phyloP scores from a whole-genome alignment of 2,113 vertebrate species.

The Hystrix cristata region DNA sequence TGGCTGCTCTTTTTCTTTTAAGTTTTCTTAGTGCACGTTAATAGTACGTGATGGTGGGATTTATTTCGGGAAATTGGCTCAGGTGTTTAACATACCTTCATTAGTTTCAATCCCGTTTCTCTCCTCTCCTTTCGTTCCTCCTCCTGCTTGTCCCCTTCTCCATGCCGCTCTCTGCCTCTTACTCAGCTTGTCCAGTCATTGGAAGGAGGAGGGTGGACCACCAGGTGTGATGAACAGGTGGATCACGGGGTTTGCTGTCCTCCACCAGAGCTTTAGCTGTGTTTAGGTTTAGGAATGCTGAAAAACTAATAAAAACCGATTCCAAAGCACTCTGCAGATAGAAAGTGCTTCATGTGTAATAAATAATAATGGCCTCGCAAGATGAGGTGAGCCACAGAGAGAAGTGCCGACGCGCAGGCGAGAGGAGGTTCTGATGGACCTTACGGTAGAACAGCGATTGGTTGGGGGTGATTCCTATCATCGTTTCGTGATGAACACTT shows the following conservation, averaged over 20 bases:
- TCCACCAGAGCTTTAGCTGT: conserved; percentile 38
- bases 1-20: neutral
- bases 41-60: neutral
- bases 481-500: neutral
- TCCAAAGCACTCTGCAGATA: conserved; percentile 75
- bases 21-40: neutral
- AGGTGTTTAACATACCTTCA: neutral
- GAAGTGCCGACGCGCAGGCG: conserved; percentile 51
- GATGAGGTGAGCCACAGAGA: conserved; percentile 48
- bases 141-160: neutral
- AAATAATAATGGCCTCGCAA: conserved; percentile 74
- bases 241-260: neutral
- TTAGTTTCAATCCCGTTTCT: neutral
- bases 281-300: conserved; percentile 75
- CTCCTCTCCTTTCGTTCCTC: neutral
- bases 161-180: neutral
- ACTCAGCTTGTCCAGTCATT: neutral
- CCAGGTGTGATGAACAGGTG: neutral
- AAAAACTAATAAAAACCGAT: conserved; percentile 77
- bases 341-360: conserved; percentile 78
- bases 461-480: neutral
- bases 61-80: neutral
- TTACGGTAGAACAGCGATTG: neutral
- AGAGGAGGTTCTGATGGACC: neutral
- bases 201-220: neutral